phyloP scores from a whole-genome alignment of 2,888 invertebrate species.

The Agrenia bidenticulata region DNA sequence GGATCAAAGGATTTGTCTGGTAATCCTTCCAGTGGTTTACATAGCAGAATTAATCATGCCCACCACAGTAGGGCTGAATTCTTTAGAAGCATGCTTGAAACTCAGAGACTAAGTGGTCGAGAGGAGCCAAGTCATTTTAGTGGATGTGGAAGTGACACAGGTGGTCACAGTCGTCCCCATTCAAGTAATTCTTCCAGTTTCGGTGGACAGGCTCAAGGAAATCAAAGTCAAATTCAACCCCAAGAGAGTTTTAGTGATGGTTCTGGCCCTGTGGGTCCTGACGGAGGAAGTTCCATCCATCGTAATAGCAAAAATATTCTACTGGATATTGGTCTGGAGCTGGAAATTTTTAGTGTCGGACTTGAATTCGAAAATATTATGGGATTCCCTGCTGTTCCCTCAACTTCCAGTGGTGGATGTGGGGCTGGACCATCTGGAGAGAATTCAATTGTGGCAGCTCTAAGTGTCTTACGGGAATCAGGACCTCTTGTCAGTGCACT shows the following conservation, averaged over 20 bases:
- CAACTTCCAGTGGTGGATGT: not conserved
- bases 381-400: slow-evolving; percentile 17
- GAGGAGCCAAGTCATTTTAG: not conserved
- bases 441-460: slow-evolving; percentile 35
- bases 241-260: slow-evolving; percentile 11
- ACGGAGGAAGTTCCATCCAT: slow-evolving; percentile 14
- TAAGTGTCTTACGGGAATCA: slow-evolving; percentile 40
- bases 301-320: slow-evolving; percentile 29
- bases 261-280: slow-evolving; percentile 1
- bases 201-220: slow-evolving; percentile 12
- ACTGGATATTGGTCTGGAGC: slow-evolving; percentile 39
- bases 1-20: not conserved
- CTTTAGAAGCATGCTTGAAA: slow-evolving; percentile 10
- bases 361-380: slow-evolving; percentile 35
- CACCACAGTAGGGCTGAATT: slow-evolving; percentile 10
- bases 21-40: not conserved
- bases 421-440: slow-evolving; percentile 18
- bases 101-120: not conserved
- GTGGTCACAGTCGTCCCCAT: slow-evolving; percentile 4
- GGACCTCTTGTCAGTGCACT: slow-evolving; percentile 55
- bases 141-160: not conserved
- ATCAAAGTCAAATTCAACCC: slow-evolving; percentile 6
- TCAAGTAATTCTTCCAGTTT: not conserved
- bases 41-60: not conserved
- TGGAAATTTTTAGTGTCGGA: slow-evolving; percentile 38